Base-by-base conservation (phyloP, 2,888 invertebrate genomes). In the Punctoribates punctum region DNA sequence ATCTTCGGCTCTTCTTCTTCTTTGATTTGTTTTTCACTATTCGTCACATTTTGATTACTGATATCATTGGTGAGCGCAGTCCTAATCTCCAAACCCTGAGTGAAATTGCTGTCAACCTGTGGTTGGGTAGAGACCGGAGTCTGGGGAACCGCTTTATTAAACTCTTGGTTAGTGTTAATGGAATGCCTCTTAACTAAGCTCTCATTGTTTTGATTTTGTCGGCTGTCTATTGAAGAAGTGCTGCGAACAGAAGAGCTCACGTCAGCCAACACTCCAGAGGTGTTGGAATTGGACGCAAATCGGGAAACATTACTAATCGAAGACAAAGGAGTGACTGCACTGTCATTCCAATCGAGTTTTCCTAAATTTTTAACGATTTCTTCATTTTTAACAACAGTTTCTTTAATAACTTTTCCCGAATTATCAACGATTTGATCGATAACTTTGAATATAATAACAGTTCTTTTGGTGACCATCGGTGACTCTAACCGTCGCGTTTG, bases 361-460 rank as follows among this genome's bases (percentile, higher is more conserved):
- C 76, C 76, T 42, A 51, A 42, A 60, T 65, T 48, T 17, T 20
- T 73, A 38, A 48, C 15, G 8, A 76, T 62, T 57, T 76, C 76
- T 73, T 76, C 76, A 54, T 76, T 54, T 46, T 76, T 76, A 42
- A 73, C 17, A n/a, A 73, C 60, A 57, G n/a, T 76, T 46, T 76
- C 76, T 60, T 76, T 76, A 15, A 76, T 1, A 23, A 76, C 57
- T 73, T 76, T 76, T 11, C 54, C 73, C 6, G 51, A 51, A 46
- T 54, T 72, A 38, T 76, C 76, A 4, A 76, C 48, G 6, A 76
- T 73, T 62, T 76, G 76, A 46, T 76, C 76, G 54, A 76, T 23
- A 9, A 76, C 73, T 62, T 73, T 72, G 5, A 76, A 76, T 8
- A 51, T 60, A 25, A 76, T 48, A 38, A 76, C 23, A 60, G 54